These are phyloP conservation scores for Etheostoma perlongum DNA, from an alignment of 2,797 vertebrate species.

Conservation along the genomic window DNA sequence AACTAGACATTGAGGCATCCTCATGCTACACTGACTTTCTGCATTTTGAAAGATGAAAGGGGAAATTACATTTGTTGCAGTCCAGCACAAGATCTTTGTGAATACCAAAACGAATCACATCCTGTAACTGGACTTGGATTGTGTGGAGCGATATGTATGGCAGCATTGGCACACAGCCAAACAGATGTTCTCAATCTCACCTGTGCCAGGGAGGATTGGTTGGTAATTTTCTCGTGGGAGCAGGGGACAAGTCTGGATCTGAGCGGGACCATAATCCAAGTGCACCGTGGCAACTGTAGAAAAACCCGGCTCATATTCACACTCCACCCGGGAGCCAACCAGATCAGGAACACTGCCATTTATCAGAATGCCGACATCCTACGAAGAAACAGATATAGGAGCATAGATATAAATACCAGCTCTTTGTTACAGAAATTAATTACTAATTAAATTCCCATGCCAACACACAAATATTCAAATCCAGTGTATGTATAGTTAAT, in stretches of 20 bases:
- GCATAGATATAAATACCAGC: constrained; percentile 34
- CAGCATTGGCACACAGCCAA: constrained; percentile 27
- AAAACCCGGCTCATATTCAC: constrained; percentile 89
- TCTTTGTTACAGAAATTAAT: constrained; percentile 27
- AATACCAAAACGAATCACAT: constrained; percentile 15
- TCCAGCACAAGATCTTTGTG: constrained; percentile 9
- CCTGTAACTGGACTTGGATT: constrained; percentile 28
- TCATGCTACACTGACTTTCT: constrained; percentile 20
- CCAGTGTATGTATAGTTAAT: constrained; percentile 8
- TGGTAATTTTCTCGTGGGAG: constrained; percentile 87
- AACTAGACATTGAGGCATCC: constrained; percentile 36
- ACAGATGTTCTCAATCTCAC: constrained; percentile 76
- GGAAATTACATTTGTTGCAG: constrained; percentile 63
- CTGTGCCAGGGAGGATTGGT: constrained; percentile 84
- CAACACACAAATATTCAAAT: constrained; percentile 22
- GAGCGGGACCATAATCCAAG: constrained; percentile 84
- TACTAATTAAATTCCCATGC: constrained; percentile 8
- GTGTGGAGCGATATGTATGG: constrained; percentile 13
- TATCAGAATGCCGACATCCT: constrained; percentile 94
- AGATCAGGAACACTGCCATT: constrained; percentile 94
- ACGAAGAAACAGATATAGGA: constrained; percentile 31
- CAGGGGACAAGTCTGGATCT: constrained; percentile 93
- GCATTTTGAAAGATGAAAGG: constrained; percentile 49
- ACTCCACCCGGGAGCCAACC: constrained; percentile 89
- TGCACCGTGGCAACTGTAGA: constrained; percentile 88